Base-by-base conservation (phyloP, 2,888 invertebrate genomes). In the Cyrtodaria siliqua region DNA sequence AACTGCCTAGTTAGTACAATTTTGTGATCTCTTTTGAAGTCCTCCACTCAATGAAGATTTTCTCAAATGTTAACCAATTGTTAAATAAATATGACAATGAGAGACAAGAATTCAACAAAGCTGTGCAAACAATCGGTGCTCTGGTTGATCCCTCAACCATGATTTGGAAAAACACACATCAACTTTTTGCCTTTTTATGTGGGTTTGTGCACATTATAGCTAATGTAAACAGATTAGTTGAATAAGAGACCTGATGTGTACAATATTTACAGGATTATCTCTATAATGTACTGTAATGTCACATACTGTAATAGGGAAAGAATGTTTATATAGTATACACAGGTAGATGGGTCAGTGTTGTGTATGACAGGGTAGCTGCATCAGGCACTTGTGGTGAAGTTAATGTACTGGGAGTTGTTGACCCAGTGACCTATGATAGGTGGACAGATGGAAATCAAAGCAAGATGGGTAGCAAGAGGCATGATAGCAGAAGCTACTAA, bases 161-260 rank as follows among this genome's bases (percentile, higher is more conserved):
- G 18, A 20, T 18, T 20, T 50, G 12, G 20, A 12, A 12, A 50
- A 23, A 3, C 50, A 20, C 50, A 50, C 50, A 49, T 40, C 56
- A 50, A 60, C 69, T 66, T 61, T 66, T 69, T 69, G 52, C 69
- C 69, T 69, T 66, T 70, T 56, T 63, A 76, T 57, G 40, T 50
- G 52, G 33, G 56, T 70, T 52, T 70, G 60, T 61, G 76, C 47
- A 66, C 66, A 76, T 69, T 61, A 71, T 52, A 27, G 56, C 55
- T 26, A 62, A 66, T 56, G 70, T 76, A 70, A 70, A 76, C 64
- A 76, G 70, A 76, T 76, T 76, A 70, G 66, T 67, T 70, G 61
- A 62, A 76, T 66, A 64, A 66, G 64, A 42, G 47, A 23, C 23
- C 40, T 63, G 49, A 62, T 76, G 76, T 76, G 53, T 70, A 55